phyloP scores from a whole-genome alignment of 2,888 invertebrate species.

The Diarsia mendica region DNA sequence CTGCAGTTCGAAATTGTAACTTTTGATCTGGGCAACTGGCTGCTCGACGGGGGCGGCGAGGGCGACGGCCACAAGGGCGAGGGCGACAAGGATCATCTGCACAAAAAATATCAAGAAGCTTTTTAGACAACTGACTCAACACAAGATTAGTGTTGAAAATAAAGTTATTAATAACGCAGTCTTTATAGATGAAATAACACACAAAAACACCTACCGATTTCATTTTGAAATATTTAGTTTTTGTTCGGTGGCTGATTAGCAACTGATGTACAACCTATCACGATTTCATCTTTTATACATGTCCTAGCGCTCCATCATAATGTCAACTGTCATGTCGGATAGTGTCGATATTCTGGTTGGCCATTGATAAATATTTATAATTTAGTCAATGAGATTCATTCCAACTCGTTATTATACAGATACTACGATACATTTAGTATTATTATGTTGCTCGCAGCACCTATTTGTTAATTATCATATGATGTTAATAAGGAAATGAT shows the following conservation, averaged over 20 bases:
- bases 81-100: conserved; percentile 53
- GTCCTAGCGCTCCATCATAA: conserved; percentile 2
- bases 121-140: neutral
- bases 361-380: conserved; percentile 36
- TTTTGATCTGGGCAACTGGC: neutral
- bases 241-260: conserved; percentile 27
- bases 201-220: conserved; percentile 37
- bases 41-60: conserved; percentile 34
- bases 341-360: conserved; percentile 19
- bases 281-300: conserved; percentile 30
- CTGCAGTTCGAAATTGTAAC: neutral
- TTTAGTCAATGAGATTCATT: conserved; percentile 37
- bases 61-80: conserved; percentile 61
- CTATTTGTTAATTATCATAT: conserved; percentile 12
- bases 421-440: conserved; percentile 1
- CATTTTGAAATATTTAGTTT: conserved; percentile 41
- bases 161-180: conserved; percentile 1
- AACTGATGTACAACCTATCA: conserved; percentile 25
- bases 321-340: conserved; percentile 25
- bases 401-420: conserved; percentile 1
- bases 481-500: neutral
- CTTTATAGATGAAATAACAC: neutral
- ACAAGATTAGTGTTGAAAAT: neutral
- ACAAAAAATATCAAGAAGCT: neutral
- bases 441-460: neutral